Percentiles rank a stretch among this genome's conserved stretches.
Conservation (phyloP, 1,140 invertebrate species). For the Myzus persicae region DNA sequence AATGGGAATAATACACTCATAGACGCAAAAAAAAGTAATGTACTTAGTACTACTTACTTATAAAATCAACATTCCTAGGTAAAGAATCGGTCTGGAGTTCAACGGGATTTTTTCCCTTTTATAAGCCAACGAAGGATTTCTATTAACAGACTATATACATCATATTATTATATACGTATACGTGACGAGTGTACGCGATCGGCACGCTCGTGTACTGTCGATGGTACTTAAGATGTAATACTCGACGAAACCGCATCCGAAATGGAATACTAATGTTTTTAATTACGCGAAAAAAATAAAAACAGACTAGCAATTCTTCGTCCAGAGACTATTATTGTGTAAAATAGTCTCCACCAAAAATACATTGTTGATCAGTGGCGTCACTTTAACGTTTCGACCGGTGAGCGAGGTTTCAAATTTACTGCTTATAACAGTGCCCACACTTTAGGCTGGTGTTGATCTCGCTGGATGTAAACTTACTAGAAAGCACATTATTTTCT, state of each 20-base stretch:
- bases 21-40: background rate
- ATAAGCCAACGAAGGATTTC: background rate
- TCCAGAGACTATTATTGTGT: background rate
- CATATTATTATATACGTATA: background rate
- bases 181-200: background rate
- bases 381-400: background rate
- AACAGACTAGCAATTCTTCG: background rate
- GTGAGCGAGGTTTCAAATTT: background rate
- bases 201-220: background rate
- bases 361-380: background rate
- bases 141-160: background rate
- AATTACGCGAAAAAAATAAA: background rate
- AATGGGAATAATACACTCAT: background rate
- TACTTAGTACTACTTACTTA: background rate
- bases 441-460: background rate
- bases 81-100: background rate
- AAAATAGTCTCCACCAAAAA: background rate
- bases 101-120: background rate
- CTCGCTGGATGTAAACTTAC: too few relatives aligned
- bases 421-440: background rate
- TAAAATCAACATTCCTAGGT: background rate
- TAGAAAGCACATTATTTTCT: background rate
- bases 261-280: slow-evolving; percentile 19
- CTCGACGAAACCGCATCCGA: background rate
- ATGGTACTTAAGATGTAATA: background rate